Base-by-base conservation (phyloP, 2,113 vertebrate genomes). In the Pipra filicauda region DNA sequence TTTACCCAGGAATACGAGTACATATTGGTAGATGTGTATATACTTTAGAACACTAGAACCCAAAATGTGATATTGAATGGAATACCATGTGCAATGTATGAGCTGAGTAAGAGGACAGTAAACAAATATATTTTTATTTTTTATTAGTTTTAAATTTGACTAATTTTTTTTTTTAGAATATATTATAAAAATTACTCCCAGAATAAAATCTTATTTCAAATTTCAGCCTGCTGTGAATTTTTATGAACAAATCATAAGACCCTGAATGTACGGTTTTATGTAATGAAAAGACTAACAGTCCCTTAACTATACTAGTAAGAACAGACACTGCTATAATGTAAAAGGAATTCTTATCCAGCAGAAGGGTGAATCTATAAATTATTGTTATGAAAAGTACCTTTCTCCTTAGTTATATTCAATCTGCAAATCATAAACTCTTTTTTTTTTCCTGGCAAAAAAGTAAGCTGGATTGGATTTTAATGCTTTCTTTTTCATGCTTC, bases 381-480 rank as follows among this genome's bases (percentile, higher is more conserved):
- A 95, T 79, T 95, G 58, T 92, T 97, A 96, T 83, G 90, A 97
- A 97, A 96, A 97, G 91, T 88, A 96, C 70, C 31, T 95, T 95
- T 95, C 79, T 97, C 59, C 87, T 96, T 97, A 94, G 75, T 97
- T 97, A 94, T 90, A 95, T 81, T 97, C 93, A 96, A 91, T 96
- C 91, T 96, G 49, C 24, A 98, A 97, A 96, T 93, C 91, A 96
- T 90, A 96, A 96, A 97, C 48, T 93, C 23, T 43, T 87, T 93
- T 82, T 91, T 92, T 92, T 62, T 62, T 61, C 9, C 74, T 88
- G 79, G 52, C 20, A 95, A 97, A 97, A 59, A 95, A 92, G 48
- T 48, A 83, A 12, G 44, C 66, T 87, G 27, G 46, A 71, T 95
- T 96, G 62, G 52, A 96, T 97, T 97, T 97, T 89, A 94, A 76